Base-by-base conservation (phyloP, 2,888 invertebrate species). In the Cosmopolites sordidus region DNA sequence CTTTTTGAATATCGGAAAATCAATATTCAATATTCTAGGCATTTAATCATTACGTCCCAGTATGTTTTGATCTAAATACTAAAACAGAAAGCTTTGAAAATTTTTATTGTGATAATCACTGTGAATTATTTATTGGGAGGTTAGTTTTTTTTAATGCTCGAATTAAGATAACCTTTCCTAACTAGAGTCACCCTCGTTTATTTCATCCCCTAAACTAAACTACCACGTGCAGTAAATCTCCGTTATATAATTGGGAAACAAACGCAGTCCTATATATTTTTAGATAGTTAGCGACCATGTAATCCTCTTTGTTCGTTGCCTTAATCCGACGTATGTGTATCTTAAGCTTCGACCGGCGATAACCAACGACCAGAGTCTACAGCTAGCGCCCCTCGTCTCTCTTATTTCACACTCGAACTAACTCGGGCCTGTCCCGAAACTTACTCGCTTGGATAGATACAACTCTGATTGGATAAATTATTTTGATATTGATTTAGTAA, bases 231-330 rank as follows among this genome's bases (percentile, higher is more conserved):
- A 16, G n/a, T 42, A 56, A 56, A 56, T 51, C 48, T 45, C 37
- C 51, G 43, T n/a, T 33, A 51, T 45, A 51, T 56, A 56, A 56
- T 56, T 56, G 51, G 51, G 29, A 55, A 47, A 48, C 43, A 55
- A 55, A 56, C 48, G 45, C 18, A 41, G 48, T 48, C 43, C 44
- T 51, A 60, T 62, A 64, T 64, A 33, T 62, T 62, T 66, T 64
- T 56, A 61, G 60, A 59, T 62, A 64, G 61, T 66, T 67, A 64
- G 66, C 62, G 65, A 64, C 66, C 66, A 61, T 66, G 64, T 68
- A 68, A 69, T 67, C 68, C 62, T 45, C 48, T 51, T 51, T 49
- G 52, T 48, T 48, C 52, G 49, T 37, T 44, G 46, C 49, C 48
- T 46, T 52, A 56, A 49, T 48, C 42, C 52, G 52, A 37, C 56